phyloP scores from a whole-genome alignment of 2,888 invertebrate species.

The Eilema caniola region DNA sequence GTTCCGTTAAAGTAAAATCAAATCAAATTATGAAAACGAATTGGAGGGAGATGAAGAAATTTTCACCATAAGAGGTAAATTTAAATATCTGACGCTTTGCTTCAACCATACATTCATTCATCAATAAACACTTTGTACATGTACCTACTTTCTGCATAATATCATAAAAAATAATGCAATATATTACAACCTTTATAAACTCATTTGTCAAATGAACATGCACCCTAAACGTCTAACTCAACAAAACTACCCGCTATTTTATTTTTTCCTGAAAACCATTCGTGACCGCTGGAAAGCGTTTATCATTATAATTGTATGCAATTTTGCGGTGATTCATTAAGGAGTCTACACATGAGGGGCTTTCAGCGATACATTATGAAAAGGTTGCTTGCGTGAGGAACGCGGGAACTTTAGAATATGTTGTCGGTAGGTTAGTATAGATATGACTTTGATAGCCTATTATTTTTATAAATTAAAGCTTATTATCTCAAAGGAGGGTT shows the following conservation, averaged over 20 bases:
- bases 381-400: conserved; percentile 74
- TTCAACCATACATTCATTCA: not conserved
- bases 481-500: too few relatives aligned
- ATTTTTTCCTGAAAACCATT: conserved; percentile 38
- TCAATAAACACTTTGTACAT: not conserved
- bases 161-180: too few relatives aligned
- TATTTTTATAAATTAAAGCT: too few relatives aligned
- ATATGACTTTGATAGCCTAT: conserved; percentile 32
- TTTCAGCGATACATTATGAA: conserved; percentile 80
- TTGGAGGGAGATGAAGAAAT: too few relatives aligned
- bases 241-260: conserved; percentile 19
- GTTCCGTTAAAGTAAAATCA: too few relatives aligned
- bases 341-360: conserved; percentile 75
- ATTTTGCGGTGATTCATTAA: conserved; percentile 75
- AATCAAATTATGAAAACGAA: too few relatives aligned
- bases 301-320: conserved; percentile 72
- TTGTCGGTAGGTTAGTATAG: conserved; percentile 50
- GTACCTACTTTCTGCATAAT: too few relatives aligned
- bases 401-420: conserved; percentile 74
- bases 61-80: too few relatives aligned
- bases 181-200: conserved; percentile 12
- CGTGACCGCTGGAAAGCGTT: conserved; percentile 47
- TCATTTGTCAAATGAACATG: conserved; percentile 19
- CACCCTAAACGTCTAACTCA: conserved; percentile 11
- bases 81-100: not conserved